Percentiles rank a stretch among this genome's conserved stretches.
These are phyloP conservation scores for Bombus waltoni DNA, from an alignment of 1,140 invertebrate species.

Conservation along the genomic window DNA sequence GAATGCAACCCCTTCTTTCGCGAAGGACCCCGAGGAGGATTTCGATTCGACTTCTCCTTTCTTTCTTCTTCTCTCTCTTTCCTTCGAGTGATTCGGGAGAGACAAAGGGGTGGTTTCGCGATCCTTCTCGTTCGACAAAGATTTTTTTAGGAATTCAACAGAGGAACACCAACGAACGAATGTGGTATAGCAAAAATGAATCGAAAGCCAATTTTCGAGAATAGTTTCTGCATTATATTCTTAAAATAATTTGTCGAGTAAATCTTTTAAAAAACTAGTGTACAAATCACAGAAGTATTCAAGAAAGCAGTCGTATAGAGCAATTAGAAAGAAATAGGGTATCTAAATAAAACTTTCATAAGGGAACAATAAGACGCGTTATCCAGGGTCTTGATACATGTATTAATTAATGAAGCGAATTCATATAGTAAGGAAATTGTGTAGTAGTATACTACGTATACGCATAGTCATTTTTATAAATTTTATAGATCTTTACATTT, in stretches of 20 bases:
- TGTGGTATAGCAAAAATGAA: neutral
- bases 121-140: neutral
- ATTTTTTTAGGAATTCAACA: neutral
- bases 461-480: too few relatives aligned
- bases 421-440: neutral
- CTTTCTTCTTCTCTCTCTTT: neutral
- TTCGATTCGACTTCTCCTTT: constrained; percentile 38
- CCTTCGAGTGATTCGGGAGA: neutral
- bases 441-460: too few relatives aligned
- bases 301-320: neutral
- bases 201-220: neutral
- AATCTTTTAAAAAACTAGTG: neutral
- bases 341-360: neutral
- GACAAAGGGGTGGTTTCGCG: neutral
- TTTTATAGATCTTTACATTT: too few relatives aligned
- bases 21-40: constrained; percentile 41
- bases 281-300: neutral
- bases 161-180: neutral
- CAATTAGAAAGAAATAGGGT: neutral
- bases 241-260: neutral
- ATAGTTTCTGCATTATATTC: neutral
- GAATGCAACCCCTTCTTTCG: constrained; percentile 50
- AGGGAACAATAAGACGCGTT: neutral
- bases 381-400: neutral
- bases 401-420: neutral